A percentile compares a stretch with the other conserved stretches of the same genome.
Conservation (phyloP, 2,113 vertebrate genomes). For the Lepus europaeus region DNA sequence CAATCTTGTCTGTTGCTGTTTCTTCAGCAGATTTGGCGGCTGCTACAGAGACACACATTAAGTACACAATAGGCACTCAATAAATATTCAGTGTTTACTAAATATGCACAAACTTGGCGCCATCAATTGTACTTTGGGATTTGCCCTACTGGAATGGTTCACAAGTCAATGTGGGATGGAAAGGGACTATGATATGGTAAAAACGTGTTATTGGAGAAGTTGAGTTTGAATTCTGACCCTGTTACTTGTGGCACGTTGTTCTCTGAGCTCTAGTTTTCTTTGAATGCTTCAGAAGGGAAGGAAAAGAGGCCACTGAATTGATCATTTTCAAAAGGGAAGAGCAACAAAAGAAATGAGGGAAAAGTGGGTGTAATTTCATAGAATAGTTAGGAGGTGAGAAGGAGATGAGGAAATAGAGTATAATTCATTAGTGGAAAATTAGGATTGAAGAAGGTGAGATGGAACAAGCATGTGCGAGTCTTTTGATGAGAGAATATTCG, state of each 20-base stretch:
- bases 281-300: neutral
- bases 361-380: neutral
- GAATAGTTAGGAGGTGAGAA: neutral
- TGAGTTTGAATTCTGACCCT: neutral
- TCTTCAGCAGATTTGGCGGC: neutral
- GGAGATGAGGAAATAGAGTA: neutral
- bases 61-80: neutral
- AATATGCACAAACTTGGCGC: neutral
- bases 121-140: neutral
- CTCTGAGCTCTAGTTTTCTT: constrained; percentile 9
- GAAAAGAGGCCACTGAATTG: neutral
- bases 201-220: neutral
- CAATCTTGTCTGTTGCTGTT: neutral
- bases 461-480: neutral
- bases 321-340: neutral
- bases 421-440: neutral
- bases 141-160: neutral
- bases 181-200: neutral
- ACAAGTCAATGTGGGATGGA: neutral
- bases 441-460: neutral
- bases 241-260: neutral
- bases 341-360: neutral
- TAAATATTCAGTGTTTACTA: neutral
- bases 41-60: neutral
- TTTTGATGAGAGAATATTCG: constrained; percentile 10